Percentiles rank a stretch among this genome's conserved stretches.
phyloP scores from a whole-genome alignment of 2,113 vertebrate genomes.

The Henicopernis longicauda region DNA sequence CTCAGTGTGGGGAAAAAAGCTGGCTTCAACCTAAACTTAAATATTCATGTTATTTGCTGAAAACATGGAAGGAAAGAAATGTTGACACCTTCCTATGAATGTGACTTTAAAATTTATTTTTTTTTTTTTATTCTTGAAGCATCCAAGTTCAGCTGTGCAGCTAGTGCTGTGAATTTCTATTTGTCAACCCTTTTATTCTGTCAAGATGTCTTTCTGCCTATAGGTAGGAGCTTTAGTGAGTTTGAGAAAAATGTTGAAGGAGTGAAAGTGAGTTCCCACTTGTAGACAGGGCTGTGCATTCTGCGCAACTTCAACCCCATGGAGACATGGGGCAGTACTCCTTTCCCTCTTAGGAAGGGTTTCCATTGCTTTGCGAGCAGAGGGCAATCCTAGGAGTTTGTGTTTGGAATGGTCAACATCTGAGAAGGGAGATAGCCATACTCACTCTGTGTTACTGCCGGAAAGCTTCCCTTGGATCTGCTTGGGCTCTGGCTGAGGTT shows the following conservation, averaged over 20 bases:
- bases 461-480: neutral
- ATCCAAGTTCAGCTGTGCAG: neutral
- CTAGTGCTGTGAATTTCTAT: neutral
- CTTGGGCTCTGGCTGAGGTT: neutral
- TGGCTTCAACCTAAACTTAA: neutral
- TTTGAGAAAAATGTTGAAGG: neutral
- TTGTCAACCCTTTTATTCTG: neutral
- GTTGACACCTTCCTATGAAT: neutral
- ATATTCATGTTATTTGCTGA: neutral
- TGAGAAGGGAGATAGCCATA: neutral
- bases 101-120: neutral
- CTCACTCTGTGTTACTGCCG: neutral
- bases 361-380: neutral
- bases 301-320: fast-evolving
- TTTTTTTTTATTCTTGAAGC: neutral
- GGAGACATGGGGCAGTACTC: no score
- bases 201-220: neutral
- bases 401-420: neutral
- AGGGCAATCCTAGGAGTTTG: neutral
- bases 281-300: neutral
- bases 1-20: neutral
- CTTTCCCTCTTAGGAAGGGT: neutral
- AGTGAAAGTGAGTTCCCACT: neutral
- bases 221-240: neutral
- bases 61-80: neutral